phyloP scores from a whole-genome alignment of 2,113 vertebrate species.

The Amazona vittata region DNA sequence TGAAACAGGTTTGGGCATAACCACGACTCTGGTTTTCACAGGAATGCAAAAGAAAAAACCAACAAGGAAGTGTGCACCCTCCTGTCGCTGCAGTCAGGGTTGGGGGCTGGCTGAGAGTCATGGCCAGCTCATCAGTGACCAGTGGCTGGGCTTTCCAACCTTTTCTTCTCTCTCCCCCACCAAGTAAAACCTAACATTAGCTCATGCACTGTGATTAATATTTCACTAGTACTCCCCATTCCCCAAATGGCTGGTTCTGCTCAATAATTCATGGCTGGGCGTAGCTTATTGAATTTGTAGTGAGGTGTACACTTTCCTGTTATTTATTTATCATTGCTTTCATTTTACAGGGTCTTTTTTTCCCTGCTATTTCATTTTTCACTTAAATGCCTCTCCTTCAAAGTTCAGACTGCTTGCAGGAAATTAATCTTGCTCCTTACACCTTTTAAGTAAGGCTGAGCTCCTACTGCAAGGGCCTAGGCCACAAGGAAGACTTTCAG shows the following conservation, averaged over 20 bases:
- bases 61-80: neutral
- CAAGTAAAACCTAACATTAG: neutral
- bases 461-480: neutral
- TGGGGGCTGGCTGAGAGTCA: accelerated
- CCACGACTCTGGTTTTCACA: neutral
- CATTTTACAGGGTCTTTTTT: neutral
- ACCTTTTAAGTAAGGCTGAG: conserved; percentile 21
- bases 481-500: neutral
- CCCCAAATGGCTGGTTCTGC: conserved; percentile 43
- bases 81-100: neutral
- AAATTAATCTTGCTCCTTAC: neutral
- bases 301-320: conserved; percentile 22
- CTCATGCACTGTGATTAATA: conserved; percentile 16
- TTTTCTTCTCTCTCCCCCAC: neutral
- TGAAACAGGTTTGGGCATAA: neutral
- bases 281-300: conserved; percentile 48
- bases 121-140: neutral
- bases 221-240: neutral
- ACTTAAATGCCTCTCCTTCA: conserved; percentile 24
- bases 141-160: neutral
- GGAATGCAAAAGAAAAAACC: neutral
- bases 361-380: neutral
- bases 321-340: conserved; percentile 61
- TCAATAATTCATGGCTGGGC: conserved; percentile 41
- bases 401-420: conserved; percentile 2